Base-by-base conservation (phyloP, 2,888 invertebrate species). In the Allophyes oxyacanthae region DNA sequence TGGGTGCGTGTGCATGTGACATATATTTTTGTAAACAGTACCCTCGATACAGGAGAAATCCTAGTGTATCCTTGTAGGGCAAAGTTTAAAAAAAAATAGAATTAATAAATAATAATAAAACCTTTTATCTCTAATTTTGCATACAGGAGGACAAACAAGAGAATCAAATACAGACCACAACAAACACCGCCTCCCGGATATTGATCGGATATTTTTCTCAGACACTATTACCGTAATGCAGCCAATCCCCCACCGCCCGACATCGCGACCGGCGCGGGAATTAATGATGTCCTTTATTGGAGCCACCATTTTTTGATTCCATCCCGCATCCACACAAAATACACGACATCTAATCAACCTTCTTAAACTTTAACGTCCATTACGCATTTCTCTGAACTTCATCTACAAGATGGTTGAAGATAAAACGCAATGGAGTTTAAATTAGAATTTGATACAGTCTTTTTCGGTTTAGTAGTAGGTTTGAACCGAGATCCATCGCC, bases 251-350 rank as follows among this genome's bases (percentile, higher is more conserved):
- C 53, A 73, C 80, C 78, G 77, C 81, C 78, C 81, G 77, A 64
- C 69, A 67, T 78, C 78, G 74, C 82, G 83, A 81, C 82, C 83
- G 85, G 84, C 86, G 88, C 86, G 88, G 94, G 95, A 95, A 95
- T 95, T 95, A 95, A 95, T 95, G 95, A 95, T 95, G 94, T 90
- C 94, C 95, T 95, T 95, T 95, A 95, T 95, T 95, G 95, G 94
- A 95, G 95, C 94, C 94, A 95, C 95, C 95, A 95, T 95, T 95
- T 95, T 95, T 95, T 95, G 95, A 95, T 95, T 94, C 91, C 87
- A 83, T 81, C 85, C 77, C 70, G 68, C 69, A 66, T 70, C 74
- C 50, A 48, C 69, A 60, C 56, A 48, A 58, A 46, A 42, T n/a
- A 20, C 38, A 26, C 51, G 51, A 50, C 0, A 28, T 13, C 26